Base-by-base conservation (phyloP, 2,113 vertebrate genomes). In the Talpa occidentalis region DNA sequence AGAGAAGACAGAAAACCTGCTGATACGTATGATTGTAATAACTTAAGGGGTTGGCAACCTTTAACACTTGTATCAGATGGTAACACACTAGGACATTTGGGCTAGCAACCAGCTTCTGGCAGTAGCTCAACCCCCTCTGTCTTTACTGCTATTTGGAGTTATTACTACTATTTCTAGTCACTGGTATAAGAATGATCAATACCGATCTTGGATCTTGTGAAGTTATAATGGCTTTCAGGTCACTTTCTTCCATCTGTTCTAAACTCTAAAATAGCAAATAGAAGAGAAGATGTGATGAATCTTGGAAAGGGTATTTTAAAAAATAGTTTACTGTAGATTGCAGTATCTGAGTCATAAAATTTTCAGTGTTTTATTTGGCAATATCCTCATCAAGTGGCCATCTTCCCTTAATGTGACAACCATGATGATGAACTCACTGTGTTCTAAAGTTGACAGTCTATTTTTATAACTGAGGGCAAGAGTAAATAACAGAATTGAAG, bases 11-110 rank as follows among this genome's bases (percentile, higher is more conserved):
- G 69, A 30, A 79, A 70, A 76, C 26, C 24, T 92, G 59, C 66
- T 80, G 28, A 77, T 88, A 66, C 26, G 40, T 42, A 37, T 72
- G 52, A 93, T 47, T 82, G 60, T 54, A 86, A 60, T 73, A 56
- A 95, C 56, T 95, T 94, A 94, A 93, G 22, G 35, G 60, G 32
- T 49, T 96, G 95, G 83, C 90, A 93, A 72, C 80, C 52, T 95
- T 83, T 91, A 59, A 35, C 72, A 70, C 11, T 70, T 84, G 49
- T 84, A 54, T 64, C 93, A 96, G 83, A 81, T 97, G 95, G 92
- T 96, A 76, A 91, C 93, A 91, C 83, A 67, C 66, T 62, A 44
- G 60, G 83, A 91, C 42, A 90, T 90, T 94, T 93, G 94, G 64
- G 49, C 76, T 93, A 86, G 93, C 44, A 69, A 42, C 40, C 35